Evolutionary conservation across 2,888 invertebrate genomes (phyloP).

Genomic region (Incurvaria masculella): DNA sequence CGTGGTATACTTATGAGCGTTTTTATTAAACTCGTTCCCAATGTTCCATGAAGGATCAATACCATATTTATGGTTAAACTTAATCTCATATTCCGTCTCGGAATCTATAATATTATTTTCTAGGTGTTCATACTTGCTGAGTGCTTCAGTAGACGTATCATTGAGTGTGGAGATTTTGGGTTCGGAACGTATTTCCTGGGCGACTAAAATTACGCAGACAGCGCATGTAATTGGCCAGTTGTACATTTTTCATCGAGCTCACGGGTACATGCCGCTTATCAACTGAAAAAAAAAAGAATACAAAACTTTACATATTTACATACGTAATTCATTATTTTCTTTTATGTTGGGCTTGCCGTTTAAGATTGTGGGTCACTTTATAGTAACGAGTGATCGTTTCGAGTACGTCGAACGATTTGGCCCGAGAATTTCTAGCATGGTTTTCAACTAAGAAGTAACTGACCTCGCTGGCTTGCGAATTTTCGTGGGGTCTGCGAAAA

Average conservation of each 20-base stretch:
- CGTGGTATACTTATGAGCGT: conserved; percentile 37
- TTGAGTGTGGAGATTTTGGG: too few relatives aligned
- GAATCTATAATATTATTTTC: conserved; percentile 46
- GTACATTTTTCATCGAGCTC: conserved; percentile 39
- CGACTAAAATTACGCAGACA: conserved; percentile 28
- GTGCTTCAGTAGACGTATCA: conserved; percentile 18
- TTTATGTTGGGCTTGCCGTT: not conserved
- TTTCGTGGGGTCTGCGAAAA: too few relatives aligned
- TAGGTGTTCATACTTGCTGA: conserved; percentile 27
- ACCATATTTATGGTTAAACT: conserved; percentile 36
- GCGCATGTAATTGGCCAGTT: conserved; percentile 22
- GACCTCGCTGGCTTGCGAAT: too few relatives aligned
- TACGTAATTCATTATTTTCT: not conserved
- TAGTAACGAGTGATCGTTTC: too few relatives aligned
- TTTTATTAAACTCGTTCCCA: conserved; percentile 29
- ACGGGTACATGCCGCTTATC: conserved; percentile 31
- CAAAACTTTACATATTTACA: not conserved
- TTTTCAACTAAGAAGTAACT: too few relatives aligned
- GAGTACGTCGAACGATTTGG: too few relatives aligned
- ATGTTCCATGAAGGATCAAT: conserved; percentile 26
- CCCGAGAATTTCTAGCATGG: too few relatives aligned
- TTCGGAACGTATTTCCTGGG: too few relatives aligned
- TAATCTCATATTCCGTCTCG: conserved; percentile 37
- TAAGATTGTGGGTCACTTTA: too few relatives aligned
- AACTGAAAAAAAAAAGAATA: conserved; percentile 33